Percentiles rank a stretch among this genome's conserved stretches.
Evolutionary conservation across 2,797 vertebrate species (phyloP).

Genomic region (Bovichtus variegatus): DNA sequence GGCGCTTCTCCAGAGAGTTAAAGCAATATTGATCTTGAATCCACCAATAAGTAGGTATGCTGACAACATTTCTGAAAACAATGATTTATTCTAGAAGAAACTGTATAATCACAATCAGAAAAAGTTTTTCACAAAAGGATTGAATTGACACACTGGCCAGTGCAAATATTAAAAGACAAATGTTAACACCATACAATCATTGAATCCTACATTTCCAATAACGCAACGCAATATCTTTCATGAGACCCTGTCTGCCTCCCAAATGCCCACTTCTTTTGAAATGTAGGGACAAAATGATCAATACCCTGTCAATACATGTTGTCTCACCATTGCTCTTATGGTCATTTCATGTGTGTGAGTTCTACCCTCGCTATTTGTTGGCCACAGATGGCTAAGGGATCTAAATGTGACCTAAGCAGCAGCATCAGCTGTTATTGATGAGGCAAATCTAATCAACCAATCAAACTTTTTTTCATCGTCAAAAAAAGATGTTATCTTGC

Average conservation of each 20-base stretch:
- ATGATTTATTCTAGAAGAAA: neutral
- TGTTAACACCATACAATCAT: neutral
- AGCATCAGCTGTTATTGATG: constrained; percentile 64
- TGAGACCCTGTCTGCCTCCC: neutral
- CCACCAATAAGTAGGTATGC: neutral
- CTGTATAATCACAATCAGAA: neutral
- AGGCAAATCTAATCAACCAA: constrained; percentile 70
- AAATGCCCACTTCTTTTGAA: too few relatives aligned
- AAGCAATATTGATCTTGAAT: constrained; percentile 2
- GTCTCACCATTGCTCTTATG: constrained; percentile 36
- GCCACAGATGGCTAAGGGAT: constrained; percentile 65
- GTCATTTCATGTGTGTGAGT: constrained; percentile 48
- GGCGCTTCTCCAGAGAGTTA: neutral
- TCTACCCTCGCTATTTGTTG: constrained; percentile 28
- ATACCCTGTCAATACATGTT: too few relatives aligned
- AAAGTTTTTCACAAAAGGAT: neutral
- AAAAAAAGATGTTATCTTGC: constrained; percentile 53
- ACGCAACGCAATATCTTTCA: neutral
- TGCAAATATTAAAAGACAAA: constrained; percentile 3
- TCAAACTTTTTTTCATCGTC: constrained; percentile 53
- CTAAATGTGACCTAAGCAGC: constrained; percentile 67
- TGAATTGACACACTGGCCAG: neutral
- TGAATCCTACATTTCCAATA: neutral
- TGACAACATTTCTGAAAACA: too few relatives aligned
- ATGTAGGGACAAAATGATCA: too few relatives aligned